These are phyloP conservation scores for Frankliniella intonsa DNA, from an alignment of 2,888 invertebrate genomes.

Conservation along the genomic window DNA sequence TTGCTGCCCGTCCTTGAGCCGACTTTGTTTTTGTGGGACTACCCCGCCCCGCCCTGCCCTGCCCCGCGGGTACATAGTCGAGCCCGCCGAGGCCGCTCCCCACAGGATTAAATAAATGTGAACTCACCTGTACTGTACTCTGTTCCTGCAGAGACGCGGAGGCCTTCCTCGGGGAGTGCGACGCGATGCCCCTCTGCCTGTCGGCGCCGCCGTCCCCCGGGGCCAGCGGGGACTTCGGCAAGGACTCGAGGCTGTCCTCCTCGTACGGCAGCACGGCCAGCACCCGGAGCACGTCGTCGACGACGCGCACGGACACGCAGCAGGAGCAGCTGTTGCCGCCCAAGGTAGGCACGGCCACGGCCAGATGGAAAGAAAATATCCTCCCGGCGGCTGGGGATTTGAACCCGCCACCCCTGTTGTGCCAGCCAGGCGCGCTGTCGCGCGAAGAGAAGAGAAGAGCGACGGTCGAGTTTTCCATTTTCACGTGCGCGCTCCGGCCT, in stretches of 20 bases:
- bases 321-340: not conserved
- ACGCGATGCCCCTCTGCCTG: not conserved
- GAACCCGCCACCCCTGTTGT: not conserved
- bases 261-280: slow-evolving; percentile 5
- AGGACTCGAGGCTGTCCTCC: not conserved
- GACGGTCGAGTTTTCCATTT: no score
- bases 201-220: not conserved
- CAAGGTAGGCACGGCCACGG: not conserved
- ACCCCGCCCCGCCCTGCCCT: no score
- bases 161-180: not conserved
- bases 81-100: no score
- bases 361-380: not conserved
- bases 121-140: not conserved
- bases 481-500: no score
- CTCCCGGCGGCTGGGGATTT: not conserved
- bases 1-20: no score
- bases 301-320: not conserved
- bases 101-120: no score
- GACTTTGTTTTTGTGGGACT: no score
- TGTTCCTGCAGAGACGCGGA: not conserved
- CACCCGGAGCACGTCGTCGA: not conserved
- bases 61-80: no score
- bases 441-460: no score
- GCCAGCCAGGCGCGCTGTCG: no score
- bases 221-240: slow-evolving; percentile 14